Base-by-base conservation (phyloP, 2,113 vertebrate species). In the Jaculus jaculus region DNA sequence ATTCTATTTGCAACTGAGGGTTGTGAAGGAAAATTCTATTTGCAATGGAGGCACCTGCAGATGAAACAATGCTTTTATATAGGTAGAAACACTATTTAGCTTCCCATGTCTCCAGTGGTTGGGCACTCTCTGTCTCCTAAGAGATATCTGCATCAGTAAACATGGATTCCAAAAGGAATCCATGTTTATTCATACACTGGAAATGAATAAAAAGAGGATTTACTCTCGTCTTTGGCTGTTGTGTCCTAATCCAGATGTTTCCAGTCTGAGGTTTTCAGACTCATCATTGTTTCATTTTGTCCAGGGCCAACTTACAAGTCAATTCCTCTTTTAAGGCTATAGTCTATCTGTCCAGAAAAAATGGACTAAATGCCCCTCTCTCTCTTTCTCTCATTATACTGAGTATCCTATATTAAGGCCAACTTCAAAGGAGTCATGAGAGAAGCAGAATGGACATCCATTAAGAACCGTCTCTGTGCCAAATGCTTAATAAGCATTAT, bases 21-120 rank as follows among this genome's bases (percentile, higher is more conserved):
- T n/a, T n/a, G 93, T 96, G 97, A 97, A 97, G 90, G 83, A 96
- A 97, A 96, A 92, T 97, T 96, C 93, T 93, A 81, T 97, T 97
- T 95, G 94, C 96, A 96, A 91, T 20, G 34, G 95, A 95, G 94
- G 78, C 69, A 74, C 54, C 81, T 68, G 15, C 13, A 91, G 73
- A 81, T 65, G 54, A 81, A 71, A n/a, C 28, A 65, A 86, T 51
- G 42, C 60, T 91, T 92, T 83, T 73, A 18, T 68, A 16, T 11
- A 61, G 61, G 37, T 28, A 54, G 83, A 30, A 61, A 78, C 26
- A 69, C 23, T 20, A 5, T 24, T 68, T 26, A 13, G 88, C 12
- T 8, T 4, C 23, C 13, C 30, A 9, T 26, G 51, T 73, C 61
- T 69, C 51, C 1, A 47, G 28, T 30, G 84, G 0, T 69, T 63